A percentile compares a stretch with the other conserved stretches of the same genome.
These are phyloP conservation scores for Nannobrachium achirus DNA, from an alignment of 2,113 vertebrate genomes.

Conservation along the genomic window DNA sequence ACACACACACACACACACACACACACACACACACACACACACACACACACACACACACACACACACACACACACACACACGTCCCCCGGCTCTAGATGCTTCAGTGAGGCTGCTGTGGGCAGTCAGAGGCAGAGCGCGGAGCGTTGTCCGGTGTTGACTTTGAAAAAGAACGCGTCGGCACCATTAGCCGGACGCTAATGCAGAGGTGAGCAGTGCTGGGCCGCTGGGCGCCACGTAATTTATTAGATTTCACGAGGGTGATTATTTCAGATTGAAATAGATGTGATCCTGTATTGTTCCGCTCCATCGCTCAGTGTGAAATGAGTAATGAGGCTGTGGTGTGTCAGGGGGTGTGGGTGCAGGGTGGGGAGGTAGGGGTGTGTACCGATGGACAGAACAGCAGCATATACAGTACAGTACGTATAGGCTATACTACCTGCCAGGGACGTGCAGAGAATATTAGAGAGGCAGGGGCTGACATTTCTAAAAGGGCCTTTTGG, in stretches of 20 bases:
- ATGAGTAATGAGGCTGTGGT: slow-evolving; percentile 58
- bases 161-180: slow-evolving; percentile 54
- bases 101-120: too few relatives aligned
- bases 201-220: slow-evolving; percentile 35
- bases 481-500: too few relatives aligned
- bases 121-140: too few relatives aligned
- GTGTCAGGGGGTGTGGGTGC: slow-evolving; percentile 8
- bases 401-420: slow-evolving; percentile 21
- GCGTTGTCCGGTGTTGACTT: slow-evolving; percentile 47
- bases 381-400: slow-evolving; percentile 29
- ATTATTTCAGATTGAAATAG: slow-evolving; percentile 73
- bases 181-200: slow-evolving; percentile 63
- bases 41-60: too few relatives aligned
- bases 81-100: too few relatives aligned
- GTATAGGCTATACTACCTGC: too few relatives aligned
- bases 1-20: too few relatives aligned
- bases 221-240: slow-evolving; percentile 66
- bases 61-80: too few relatives aligned
- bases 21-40: too few relatives aligned
- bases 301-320: slow-evolving; percentile 49
- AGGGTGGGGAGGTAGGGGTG: slow-evolving; percentile 22
- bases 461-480: too few relatives aligned
- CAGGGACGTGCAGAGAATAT: too few relatives aligned
- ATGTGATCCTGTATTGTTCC: slow-evolving; percentile 67
- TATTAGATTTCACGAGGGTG: slow-evolving; percentile 64